These are phyloP conservation scores for Glareola pratincola DNA, from an alignment of 2,113 vertebrate species.

Conservation along the genomic window DNA sequence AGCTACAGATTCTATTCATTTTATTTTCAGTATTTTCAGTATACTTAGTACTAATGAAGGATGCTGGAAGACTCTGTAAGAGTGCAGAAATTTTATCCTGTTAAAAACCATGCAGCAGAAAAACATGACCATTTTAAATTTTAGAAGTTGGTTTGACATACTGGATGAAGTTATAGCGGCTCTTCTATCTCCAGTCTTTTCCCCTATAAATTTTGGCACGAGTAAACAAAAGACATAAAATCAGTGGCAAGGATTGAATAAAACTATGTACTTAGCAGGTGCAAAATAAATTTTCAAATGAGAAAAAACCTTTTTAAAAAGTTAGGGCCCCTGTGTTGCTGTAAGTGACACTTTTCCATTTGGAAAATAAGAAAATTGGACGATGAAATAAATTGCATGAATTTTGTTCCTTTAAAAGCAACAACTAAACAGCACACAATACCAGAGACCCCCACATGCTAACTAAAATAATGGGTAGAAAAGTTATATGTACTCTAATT, in stretches of 20 bases:
- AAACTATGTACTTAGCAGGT: background rate
- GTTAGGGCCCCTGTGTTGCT: background rate
- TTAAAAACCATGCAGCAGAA: background rate
- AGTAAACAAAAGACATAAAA: background rate
- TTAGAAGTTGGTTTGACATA: background rate
- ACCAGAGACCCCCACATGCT: background rate
- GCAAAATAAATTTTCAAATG: background rate
- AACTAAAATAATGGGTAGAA: background rate
- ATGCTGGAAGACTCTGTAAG: background rate
- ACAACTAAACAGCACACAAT: background rate
- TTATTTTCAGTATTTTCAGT: background rate
- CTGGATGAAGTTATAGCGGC: background rate
- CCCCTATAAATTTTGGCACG: background rate
- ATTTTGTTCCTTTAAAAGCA: background rate
- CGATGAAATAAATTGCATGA: background rate
- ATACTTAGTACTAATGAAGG: background rate
- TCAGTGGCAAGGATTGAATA: background rate
- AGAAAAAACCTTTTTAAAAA: background rate
- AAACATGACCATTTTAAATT: background rate
- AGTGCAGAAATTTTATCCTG: background rate
- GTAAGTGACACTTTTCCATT: background rate
- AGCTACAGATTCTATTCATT: background rate
- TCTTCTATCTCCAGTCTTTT: background rate
- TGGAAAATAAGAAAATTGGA: background rate
- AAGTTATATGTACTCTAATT: background rate